Evolutionary conservation across 2,888 invertebrate genomes (phyloP).

Genomic region (Periphyllus acericola): DNA sequence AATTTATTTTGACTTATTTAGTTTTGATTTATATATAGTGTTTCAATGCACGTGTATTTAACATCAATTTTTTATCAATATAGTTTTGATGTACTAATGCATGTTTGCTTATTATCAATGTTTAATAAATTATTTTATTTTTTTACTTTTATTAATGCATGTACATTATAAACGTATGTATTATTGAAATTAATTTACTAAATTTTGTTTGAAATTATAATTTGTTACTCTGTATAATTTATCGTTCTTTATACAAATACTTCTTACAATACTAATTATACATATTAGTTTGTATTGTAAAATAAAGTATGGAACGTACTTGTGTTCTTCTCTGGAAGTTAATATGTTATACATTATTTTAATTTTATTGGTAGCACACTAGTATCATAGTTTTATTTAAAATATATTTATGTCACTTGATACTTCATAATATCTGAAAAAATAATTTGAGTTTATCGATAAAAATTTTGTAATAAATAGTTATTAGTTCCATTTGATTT

Average conservation of each 20-base stretch:
- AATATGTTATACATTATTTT: slow-evolving; percentile 1
- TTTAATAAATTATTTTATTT: neutral
- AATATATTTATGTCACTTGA: neutral
- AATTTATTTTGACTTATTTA: no score
- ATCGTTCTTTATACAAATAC: neutral
- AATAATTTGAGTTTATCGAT: neutral
- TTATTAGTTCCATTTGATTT: slow-evolving; percentile 7
- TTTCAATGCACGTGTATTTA: neutral
- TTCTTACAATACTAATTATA: neutral
- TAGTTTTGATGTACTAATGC: no score
- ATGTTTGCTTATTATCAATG: no score
- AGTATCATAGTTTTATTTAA: slow-evolving; percentile 32
- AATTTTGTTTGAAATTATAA: neutral
- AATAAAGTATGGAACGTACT: neutral
- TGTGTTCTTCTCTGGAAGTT: neutral
- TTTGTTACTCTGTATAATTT: neutral
- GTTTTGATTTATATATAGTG: no score
- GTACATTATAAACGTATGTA: neutral
- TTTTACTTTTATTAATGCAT: neutral
- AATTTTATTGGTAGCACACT: slow-evolving; percentile 4
- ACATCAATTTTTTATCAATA: neutral
- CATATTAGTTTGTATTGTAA: neutral
- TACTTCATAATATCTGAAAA: neutral
- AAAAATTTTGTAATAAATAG: neutral
- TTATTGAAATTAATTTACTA: neutral